Evolutionary conservation across 2,113 vertebrate species (phyloP).

Genomic region (Notarius quadriscutis): DNA sequence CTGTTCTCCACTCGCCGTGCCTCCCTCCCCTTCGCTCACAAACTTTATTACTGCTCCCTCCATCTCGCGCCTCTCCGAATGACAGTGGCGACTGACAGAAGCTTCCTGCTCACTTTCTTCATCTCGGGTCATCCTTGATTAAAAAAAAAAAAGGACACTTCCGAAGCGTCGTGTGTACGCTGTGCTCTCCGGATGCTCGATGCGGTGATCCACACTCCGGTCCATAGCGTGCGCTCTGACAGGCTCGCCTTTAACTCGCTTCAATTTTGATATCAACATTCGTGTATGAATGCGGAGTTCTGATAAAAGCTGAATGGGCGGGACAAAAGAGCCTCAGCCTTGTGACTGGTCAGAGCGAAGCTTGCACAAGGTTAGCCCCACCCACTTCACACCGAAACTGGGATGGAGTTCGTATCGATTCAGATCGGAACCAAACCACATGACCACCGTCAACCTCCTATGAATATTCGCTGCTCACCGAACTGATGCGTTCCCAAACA

Average conservation of each 20-base stretch:
- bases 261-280: neutral
- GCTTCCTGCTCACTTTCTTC: neutral
- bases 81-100: too few relatives aligned
- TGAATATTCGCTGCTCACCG: too few relatives aligned
- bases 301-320: neutral
- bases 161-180: neutral
- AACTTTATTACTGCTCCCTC: conserved; percentile 23
- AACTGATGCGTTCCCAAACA: too few relatives aligned
- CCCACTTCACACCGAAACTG: neutral
- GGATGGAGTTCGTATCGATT: neutral
- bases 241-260: too few relatives aligned
- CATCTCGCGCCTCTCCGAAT: neutral
- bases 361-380: neutral
- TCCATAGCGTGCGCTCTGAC: too few relatives aligned
- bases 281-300: neutral
- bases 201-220: too few relatives aligned
- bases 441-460: too few relatives aligned
- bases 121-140: neutral
- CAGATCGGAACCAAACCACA: neutral
- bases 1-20: neutral
- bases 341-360: neutral
- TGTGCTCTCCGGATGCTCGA: neutral
- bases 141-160: conserved; percentile 1
- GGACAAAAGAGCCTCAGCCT: neutral
- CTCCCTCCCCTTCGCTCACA: neutral